Evolutionary conservation across 2,797 vertebrate species (phyloP).

Genomic region (Gadopsis bispinosus): DNA sequence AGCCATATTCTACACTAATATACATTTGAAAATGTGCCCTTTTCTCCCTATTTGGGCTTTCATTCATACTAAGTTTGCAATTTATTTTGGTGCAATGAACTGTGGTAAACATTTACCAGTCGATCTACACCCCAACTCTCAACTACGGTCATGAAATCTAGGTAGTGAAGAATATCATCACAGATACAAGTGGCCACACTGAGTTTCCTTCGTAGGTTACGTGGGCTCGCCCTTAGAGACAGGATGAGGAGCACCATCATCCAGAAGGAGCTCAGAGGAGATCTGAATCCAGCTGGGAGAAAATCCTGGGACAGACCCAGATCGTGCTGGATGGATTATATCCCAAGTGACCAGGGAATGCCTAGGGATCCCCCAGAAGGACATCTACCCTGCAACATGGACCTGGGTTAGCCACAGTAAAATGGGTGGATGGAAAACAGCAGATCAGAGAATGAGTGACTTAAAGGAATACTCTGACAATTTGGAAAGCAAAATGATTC

Average conservation of each 20-base stretch:
- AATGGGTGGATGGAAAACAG: no score
- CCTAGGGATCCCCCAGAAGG: background rate
- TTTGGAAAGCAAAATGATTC: no score
- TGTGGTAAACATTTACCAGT: background rate
- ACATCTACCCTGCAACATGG: no score
- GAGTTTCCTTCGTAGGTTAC: background rate
- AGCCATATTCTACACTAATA: background rate
- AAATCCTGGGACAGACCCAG: background rate
- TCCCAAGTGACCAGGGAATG: background rate
- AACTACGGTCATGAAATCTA: background rate
- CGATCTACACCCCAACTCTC: background rate
- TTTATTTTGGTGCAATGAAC: background rate
- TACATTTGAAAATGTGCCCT: background rate
- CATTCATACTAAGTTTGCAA: background rate
- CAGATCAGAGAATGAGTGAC: no score
- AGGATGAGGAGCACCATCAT: no score
- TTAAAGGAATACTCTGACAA: no score
- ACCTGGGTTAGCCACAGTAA: background rate
- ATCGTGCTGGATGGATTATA: background rate
- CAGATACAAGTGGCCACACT: background rate
- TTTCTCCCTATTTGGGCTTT: background rate
- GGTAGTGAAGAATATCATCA: background rate
- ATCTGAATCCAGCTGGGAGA: background rate
- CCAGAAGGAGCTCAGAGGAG: background rate
- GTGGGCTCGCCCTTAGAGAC: background rate